Evolutionary conservation across 2,797 vertebrate genomes (phyloP), one percentile per base, ranked within the genome.

Genomic region (Smutsia temminckii): DNA sequence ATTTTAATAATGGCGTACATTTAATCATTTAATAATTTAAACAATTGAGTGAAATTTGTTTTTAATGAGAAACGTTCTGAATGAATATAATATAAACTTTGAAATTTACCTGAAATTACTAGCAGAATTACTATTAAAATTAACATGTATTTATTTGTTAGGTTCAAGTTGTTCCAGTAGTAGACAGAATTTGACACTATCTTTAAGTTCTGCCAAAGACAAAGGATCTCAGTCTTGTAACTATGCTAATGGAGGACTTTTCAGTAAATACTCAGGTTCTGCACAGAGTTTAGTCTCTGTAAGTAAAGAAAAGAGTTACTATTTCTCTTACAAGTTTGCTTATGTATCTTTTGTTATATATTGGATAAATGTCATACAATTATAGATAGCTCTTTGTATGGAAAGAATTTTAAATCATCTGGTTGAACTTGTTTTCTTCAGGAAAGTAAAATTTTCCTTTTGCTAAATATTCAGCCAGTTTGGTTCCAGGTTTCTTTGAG

Each of bases 271-370:
- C 85, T 99, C 99, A 0, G 99, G 99, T 61, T 99, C 99, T 3
- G 98, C 99, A 77, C 99, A 99, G 95, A 99, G 99, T 95, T 98
- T 99, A 97, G 98, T 98, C 63, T 99, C 99, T 6, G 99, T 99
- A 98, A 98, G 98, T 97, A 66, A n/a, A 63, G 42, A 81, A 53
- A 51, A 40, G 61, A 85, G 8, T 78, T 37, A 32, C 42, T 72
- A 14, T 63, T 92, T 59, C 64, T 66, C 6, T 66, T 64, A n/a
- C 66, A n/a, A 34, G 20, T 91, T 66, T 94, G 14, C n/a, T 85
- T 94, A 17, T 72, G 0, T 78, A 29, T n/a, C 72, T 90, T 34
- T 79, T 74, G 29, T 85, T 85, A 89, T 27, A 11, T 78, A 7
- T 71, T 93, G 34, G 11, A 42, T 91, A 94, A 91, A 29, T 90